Evolutionary conservation across 2,113 vertebrate species (phyloP), one percentile per base, ranked within the genome.

Genomic region (Gila orcuttii): DNA sequence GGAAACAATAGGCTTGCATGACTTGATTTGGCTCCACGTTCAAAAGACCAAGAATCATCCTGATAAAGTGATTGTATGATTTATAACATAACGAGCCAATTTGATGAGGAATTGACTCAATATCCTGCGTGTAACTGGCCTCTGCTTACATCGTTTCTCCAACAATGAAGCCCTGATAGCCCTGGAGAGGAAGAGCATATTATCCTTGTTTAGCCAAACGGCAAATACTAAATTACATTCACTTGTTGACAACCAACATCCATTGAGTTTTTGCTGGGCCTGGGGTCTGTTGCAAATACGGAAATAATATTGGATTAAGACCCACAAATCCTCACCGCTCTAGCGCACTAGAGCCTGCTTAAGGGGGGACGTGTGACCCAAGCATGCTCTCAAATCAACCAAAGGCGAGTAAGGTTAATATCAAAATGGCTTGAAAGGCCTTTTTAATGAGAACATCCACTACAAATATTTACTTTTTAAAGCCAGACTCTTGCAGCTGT

Each of bases 171-270:
- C 55, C 21, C 45, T 45, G 39, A 75, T 55, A 79, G 39, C 19
- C 50, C 6, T 50, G 10, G 86, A 80, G 68, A 33, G 82, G 5
- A 25, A 36, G 7, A 66, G 64, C 64, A 55, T 36, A 87, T 62
- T 86, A 88, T 69, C 86, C 85, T 77, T 85, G 84, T 90, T 90
- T 86, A 82, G 84, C 77, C 86, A 89, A 92, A 84, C 82, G 86
- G 84, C 85, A 79, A 31, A 55, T 50, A 81, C 89, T 85, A 91
- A 91, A 91, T 87, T 84, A 80, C 52, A 85, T 71, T 87, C 77
- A 87, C 87, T 89, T 89, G 87, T 92, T 90, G 87, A 89, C 85
- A 89, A 85, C 42, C 85, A 47, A 86, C 88, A 90, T 91, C 78
- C 77, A 89, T 88, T 84, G 88, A 93, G 87, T 59, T 86, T 59